A percentile compares a stretch with the other conserved stretches of the same genome.
Conservation (phyloP, 2,888 invertebrate species). For the Pimpla rufipes region DNA sequence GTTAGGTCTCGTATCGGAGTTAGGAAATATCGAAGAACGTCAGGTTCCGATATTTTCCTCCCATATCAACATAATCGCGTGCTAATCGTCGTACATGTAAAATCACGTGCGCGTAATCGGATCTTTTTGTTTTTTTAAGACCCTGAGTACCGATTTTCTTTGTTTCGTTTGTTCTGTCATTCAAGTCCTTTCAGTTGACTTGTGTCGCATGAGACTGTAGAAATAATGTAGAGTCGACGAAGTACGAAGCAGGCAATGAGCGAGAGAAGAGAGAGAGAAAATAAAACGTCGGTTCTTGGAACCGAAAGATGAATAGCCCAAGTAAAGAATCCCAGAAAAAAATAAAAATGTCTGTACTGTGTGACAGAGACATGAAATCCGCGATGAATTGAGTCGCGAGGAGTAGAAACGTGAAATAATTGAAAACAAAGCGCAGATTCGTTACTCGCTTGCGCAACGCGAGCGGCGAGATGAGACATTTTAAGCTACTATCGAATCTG, state of each 20-base stretch:
- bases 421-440: slow-evolving; percentile 29
- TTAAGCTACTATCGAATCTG: slow-evolving; percentile 63
- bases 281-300: slow-evolving; percentile 4
- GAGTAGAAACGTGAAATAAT: not conserved
- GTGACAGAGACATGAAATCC: slow-evolving; percentile 22
- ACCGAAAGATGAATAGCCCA: slow-evolving; percentile 17
- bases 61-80: slow-evolving; percentile 43
- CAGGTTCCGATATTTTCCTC: slow-evolving; percentile 25
- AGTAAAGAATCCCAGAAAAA: not conserved
- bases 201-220: slow-evolving; percentile 56
- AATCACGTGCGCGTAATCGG: slow-evolving; percentile 5
- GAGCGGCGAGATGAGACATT: slow-evolving; percentile 17
- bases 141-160: slow-evolving; percentile 67
- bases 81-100: slow-evolving; percentile 41
- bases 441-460: not conserved
- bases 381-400: slow-evolving; percentile 33
- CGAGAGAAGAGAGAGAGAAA: slow-evolving; percentile 25
- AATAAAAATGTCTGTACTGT: slow-evolving; percentile 18
- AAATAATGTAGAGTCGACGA: slow-evolving; percentile 40
- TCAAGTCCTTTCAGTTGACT: slow-evolving; percentile 19
- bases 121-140: slow-evolving; percentile 3
- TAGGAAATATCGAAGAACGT: slow-evolving; percentile 13
- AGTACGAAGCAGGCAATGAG: slow-evolving; percentile 44
- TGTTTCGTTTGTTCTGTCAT: slow-evolving; percentile 52
- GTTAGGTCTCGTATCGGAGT: slow-evolving; percentile 29